These are phyloP conservation scores for Microplitis demolitor DNA, from an alignment of 1,140 invertebrate genomes.

Conservation along the genomic window DNA sequence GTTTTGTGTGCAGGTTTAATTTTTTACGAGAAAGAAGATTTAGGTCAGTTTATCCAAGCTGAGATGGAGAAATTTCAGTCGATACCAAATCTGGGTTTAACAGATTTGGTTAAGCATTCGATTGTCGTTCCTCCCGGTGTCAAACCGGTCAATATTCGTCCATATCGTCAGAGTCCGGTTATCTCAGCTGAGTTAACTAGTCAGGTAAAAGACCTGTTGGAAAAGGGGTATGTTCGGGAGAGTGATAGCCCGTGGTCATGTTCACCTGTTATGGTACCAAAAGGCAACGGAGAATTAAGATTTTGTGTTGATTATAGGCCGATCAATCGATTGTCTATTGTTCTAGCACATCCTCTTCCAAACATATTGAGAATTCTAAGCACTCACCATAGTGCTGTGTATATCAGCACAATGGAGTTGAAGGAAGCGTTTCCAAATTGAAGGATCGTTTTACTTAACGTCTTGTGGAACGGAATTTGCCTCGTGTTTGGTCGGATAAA, in stretches of 20 bases:
- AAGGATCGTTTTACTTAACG: not conserved
- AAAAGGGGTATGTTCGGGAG: no score
- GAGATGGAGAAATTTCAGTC: no score
- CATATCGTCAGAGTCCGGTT: no score
- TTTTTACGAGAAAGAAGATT: no score
- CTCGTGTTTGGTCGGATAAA: not conserved
- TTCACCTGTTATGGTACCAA: conserved; percentile 12
- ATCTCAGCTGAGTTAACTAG: no score
- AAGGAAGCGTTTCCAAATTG: conserved; percentile 37
- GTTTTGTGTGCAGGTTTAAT: no score
- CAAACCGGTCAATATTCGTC: no score
- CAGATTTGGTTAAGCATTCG: no score
- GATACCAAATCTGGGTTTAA: no score
- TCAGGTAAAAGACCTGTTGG: not conserved
- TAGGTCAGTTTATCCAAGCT: no score
- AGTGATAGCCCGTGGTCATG: not conserved
- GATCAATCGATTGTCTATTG: conserved; percentile 5
- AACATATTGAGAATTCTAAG: conserved; percentile 23
- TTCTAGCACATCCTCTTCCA: not conserved
- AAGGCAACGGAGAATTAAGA: conserved; percentile 1
- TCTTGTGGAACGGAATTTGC: not conserved
- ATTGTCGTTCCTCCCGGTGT: no score
- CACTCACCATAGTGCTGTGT: conserved; percentile 25
- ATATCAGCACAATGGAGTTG: conserved; percentile 40
- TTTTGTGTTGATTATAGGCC: conserved; percentile 21